Base-by-base conservation (phyloP, 2,113 vertebrate genomes). In the Scortum barcoo region DNA sequence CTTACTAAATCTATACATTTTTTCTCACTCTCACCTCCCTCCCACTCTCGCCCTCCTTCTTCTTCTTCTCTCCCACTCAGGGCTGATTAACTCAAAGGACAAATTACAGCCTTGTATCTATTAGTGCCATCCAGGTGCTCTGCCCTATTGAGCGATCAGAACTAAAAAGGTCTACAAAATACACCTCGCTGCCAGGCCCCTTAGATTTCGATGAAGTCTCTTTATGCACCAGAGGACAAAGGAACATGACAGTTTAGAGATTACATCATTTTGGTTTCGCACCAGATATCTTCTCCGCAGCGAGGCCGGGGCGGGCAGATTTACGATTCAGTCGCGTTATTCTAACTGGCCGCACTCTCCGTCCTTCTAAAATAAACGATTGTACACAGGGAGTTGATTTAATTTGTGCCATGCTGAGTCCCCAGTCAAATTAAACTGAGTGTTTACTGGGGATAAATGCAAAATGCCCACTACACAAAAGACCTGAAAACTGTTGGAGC, bases 371-470 rank as follows among this genome's bases (percentile, higher is more conserved):
- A 89, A 89, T 89, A 90, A 92, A 90, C 81, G 82, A 86, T 72
- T 74, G 81, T 76, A 79, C 83, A 67, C 72, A 46, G 83, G 72
- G 80, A 87, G 83, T 83, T 83, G 81, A 91, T 91, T 90, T 91
- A 76, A 88, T 89, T 91, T 89, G 89, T 58, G 83, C 85, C 88
- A 84, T 33, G 83, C 80, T 61, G 83, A 76, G 81, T 90, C 86
- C 88, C 88, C 72, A 88, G 88, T 89, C 81, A 88, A 91, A 93
- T 91, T 88, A 93, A 85, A 91, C 74, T 50, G 81, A 88, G 89
- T 80, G 86, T 93, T 92, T 93, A 84, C 88, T 50, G 71, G 77
- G 86, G 77, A 77, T 72, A 80, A 78, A 88, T 72, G 75, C 81
- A 89, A 84, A 91, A 82, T 70, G 76, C 76, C 63, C 38, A 28